A percentile compares a stretch with the other conserved stretches of the same genome.
phyloP scores from a whole-genome alignment of 2,888 invertebrate species.

The Caenorhabditis drosophilae region DNA sequence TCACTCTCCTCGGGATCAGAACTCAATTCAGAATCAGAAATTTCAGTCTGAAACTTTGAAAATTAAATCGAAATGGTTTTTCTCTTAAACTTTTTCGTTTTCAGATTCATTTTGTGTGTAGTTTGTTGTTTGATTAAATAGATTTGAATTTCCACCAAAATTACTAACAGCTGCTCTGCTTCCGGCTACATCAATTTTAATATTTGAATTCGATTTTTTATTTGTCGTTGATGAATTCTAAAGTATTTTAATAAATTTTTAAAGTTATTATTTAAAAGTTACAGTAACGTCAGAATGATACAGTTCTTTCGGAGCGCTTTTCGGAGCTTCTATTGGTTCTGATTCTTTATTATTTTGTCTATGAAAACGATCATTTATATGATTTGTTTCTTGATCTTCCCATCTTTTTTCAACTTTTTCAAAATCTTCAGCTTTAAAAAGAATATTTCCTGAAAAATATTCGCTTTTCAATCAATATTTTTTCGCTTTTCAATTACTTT shows the following conservation, averaged over 20 bases:
- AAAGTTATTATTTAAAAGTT: too few species aligned
- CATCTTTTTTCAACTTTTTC: neutral
- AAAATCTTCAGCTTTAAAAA: neutral
- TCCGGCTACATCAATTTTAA: too few species aligned
- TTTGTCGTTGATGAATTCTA: too few species aligned
- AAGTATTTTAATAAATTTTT: too few species aligned
- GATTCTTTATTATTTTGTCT: neutral
- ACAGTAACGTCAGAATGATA: too few species aligned
- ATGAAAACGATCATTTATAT: neutral
- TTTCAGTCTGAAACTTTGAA: neutral
- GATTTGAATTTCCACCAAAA: constrained; percentile 1
- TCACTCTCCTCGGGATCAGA: constrained; percentile 8
- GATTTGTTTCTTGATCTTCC: neutral
- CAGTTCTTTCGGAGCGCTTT: too few species aligned
- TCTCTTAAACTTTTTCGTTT: neutral
- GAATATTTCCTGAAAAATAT: neutral
- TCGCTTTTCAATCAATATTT: neutral
- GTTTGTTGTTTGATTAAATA: neutral
- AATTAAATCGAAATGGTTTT: neutral
- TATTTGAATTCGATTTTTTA: too few species aligned
- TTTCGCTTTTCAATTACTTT: too few species aligned
- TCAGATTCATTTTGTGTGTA: neutral
- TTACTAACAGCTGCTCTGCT: constrained; percentile 1
- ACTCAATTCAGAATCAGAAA: too few species aligned
- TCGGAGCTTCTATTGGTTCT: too few species aligned